Evolutionary conservation across 1,140 invertebrate genomes (phyloP).

Genomic region (Palaemon carinicauda): DNA sequence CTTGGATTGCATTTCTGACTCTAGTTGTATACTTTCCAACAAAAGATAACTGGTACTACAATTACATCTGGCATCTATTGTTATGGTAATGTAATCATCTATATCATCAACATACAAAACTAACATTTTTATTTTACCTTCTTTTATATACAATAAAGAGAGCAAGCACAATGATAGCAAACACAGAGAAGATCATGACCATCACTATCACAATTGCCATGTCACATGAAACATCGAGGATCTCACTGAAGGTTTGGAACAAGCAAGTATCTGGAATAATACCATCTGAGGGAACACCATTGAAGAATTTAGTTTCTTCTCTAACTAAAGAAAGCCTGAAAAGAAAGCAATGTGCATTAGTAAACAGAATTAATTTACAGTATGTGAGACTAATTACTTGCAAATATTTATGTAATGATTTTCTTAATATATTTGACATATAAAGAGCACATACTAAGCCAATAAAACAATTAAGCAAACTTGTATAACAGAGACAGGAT

Average conservation of each 20-base stretch:
- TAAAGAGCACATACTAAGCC: neutral
- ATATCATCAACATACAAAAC: neutral
- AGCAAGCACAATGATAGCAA: constrained; percentile 72
- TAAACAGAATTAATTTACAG: no score
- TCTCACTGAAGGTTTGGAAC: constrained; percentile 72
- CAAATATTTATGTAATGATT: no score
- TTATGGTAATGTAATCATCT: neutral
- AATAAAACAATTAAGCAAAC: neutral
- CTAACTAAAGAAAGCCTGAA: constrained; percentile 68
- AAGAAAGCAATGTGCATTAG: constrained; percentile 5
- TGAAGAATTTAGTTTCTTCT: constrained; percentile 74
- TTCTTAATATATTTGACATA: neutral
- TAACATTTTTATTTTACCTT: constrained; percentile 65
- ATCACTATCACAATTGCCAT: constrained; percentile 77
- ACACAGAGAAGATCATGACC: constrained; percentile 72
- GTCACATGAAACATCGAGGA: constrained; percentile 76
- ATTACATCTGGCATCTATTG: neutral
- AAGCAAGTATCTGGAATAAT: constrained; percentile 70
- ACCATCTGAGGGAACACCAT: constrained; percentile 76
- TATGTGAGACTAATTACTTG: no score
- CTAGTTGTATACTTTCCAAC: no score
- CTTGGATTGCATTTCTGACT: no score
- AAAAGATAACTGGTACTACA: no score
- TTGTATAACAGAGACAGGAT: neutral
- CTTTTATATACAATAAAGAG: constrained; percentile 76